Evolutionary conservation across 2,113 vertebrate species (phyloP), one percentile per base, ranked within the genome.

Genomic region (Microcebus murinus): DNA sequence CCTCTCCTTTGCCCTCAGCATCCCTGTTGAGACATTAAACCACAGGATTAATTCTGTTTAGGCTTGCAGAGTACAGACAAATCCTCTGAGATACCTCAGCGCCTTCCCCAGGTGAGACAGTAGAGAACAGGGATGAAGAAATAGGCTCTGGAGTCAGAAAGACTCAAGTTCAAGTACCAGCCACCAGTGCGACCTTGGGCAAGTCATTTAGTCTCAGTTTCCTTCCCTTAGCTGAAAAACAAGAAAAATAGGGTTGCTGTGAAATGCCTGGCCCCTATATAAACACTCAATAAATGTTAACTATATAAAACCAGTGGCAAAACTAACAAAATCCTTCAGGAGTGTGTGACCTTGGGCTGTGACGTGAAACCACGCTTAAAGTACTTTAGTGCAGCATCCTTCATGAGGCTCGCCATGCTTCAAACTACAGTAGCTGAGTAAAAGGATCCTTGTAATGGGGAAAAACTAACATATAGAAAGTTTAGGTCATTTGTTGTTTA

Each of bases 1-100:
- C 80, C 93, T 91, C 94, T 95, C 93, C 95, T 95, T 77, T 85
- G 84, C 90, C 70, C 71, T 73, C 45, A 84, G 84, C 91, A 73
- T 34, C 45, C 63, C 71, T 36, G 50, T 59, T 48, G 70, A 90
- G 93, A 96, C 61, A 93, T 15, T 34, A 74, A 91, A 85, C 71
- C 94, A 14, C 48, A 77, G 67, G 88, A 65, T 25, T 57, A 80
- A 80, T 18, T 87, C 77, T 93, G 87, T 80, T 39, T 14, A 55
- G 86, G 89, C 82, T 50, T 84, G 92, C 76, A 86, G 89, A 87
- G 42, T 0, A 7, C 1, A 45, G 55, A 48, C 27, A 29, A 42
- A 34, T 50, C 87, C 61, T n/a, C 87, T 3, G 21, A 52, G 90
- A 70, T 10, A 42, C 6, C 2, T 8, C 7, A 5, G 55, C 9